Evolutionary conservation across 2,888 invertebrate species (phyloP).

Genomic region (Lepidochrysops patricia): DNA sequence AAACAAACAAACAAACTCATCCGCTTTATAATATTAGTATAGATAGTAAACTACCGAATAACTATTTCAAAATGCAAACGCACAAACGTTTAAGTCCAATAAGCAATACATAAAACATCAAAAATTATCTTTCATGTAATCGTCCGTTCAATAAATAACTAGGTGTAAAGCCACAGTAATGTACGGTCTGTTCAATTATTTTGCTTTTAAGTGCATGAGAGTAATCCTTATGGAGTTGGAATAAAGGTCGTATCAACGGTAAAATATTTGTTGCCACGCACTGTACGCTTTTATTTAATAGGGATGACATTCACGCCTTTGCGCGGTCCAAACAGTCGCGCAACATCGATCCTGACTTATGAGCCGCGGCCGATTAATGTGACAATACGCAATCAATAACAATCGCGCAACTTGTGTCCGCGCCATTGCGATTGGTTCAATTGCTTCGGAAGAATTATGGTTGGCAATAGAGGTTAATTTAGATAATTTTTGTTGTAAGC

Average conservation of each 20-base stretch:
- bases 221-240: too few relatives aligned
- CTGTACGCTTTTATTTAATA: conserved; percentile 21
- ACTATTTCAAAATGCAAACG: background rate
- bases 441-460: background rate
- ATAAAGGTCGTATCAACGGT: too few relatives aligned
- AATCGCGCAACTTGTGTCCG: conserved; percentile 46
- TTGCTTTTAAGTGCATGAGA: too few relatives aligned
- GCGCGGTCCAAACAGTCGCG: conserved; percentile 45
- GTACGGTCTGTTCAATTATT: conserved; percentile 13
- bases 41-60: too few relatives aligned
- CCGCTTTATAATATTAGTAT: too few relatives aligned
- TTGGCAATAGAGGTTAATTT: background rate
- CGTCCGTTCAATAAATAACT: conserved; percentile 19
- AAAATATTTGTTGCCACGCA: too few relatives aligned
- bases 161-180: conserved; percentile 19
- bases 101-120: background rate
- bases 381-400: conserved; percentile 68
- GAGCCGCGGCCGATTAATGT: conserved; percentile 27
- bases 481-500: too few relatives aligned
- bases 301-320: conserved; percentile 36
- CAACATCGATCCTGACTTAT: conserved; percentile 54
- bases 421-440: conserved; percentile 44
- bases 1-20: too few relatives aligned
- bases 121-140: conserved; percentile 18
- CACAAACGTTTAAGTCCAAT: background rate